Percentiles rank a stretch among this genome's conserved stretches.
Conservation (phyloP, 2,113 vertebrate genomes). For the Eubucco bourcierii region DNA sequence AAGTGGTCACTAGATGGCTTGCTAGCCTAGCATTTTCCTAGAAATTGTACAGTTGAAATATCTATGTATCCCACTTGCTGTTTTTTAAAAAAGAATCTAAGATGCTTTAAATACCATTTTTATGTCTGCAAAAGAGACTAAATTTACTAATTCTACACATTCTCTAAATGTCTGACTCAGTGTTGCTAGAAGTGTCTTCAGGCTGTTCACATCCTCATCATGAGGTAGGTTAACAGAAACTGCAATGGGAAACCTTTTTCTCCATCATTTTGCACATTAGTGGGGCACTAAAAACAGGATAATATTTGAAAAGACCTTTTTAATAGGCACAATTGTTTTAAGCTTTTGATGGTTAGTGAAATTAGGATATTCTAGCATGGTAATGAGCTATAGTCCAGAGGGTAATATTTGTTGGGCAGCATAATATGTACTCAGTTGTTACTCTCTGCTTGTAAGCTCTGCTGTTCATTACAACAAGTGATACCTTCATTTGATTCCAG, state of each 20-base stretch:
- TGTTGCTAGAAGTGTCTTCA: background rate
- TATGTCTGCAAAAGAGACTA: slow-evolving; percentile 26
- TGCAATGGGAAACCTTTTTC: background rate
- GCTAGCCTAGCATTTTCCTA: slow-evolving; percentile 50
- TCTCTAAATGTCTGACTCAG: slow-evolving; percentile 25
- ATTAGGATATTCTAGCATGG: background rate
- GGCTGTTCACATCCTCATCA: background rate
- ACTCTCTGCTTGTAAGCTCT: background rate
- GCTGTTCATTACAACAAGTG: background rate
- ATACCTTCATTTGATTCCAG: background rate
- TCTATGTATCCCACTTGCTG: background rate
- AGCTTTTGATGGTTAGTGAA: background rate
- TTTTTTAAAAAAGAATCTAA: background rate
- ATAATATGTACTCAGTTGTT: background rate
- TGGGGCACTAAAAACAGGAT: background rate
- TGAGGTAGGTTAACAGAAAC: background rate
- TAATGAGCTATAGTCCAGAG: background rate
- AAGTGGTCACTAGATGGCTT: slow-evolving; percentile 78
- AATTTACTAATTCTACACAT: slow-evolving; percentile 57
- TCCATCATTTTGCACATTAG: background rate
- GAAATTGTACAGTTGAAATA: background rate
- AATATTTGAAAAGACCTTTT: background rate
- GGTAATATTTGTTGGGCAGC: background rate
- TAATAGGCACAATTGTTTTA: background rate
- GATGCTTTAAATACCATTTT: slow-evolving; percentile 53